These are phyloP conservation scores for Pocillopora grandis DNA, from an alignment of 92 coral and sea anemone genomes.

Conservation along the genomic window DNA sequence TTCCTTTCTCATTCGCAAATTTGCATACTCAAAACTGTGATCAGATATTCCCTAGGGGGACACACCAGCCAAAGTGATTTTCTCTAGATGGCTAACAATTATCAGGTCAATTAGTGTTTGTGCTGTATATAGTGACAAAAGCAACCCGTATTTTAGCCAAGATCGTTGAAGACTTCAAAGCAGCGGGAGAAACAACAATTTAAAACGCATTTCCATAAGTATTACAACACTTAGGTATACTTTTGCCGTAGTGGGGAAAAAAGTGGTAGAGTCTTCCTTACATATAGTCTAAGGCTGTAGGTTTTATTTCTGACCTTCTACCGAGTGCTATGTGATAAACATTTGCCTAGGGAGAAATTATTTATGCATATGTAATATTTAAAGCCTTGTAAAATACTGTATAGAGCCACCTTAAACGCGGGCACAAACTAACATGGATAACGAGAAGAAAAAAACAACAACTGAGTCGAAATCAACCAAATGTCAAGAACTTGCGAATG, in stretches of 20 bases:
- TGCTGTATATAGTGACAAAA: conserved; percentile 18
- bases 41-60: conserved; percentile 33
- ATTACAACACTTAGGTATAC: neutral
- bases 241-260: neutral
- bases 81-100: conserved; percentile 15
- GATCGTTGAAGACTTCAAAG: conserved; percentile 36
- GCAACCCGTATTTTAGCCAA: conserved; percentile 30
- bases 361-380: neutral
- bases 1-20: conserved; percentile 13
- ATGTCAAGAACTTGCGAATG: no score
- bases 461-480: no score
- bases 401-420: conserved; percentile 18
- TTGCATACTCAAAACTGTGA: conserved; percentile 28
- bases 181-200: conserved; percentile 2
- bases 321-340: no score
- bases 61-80: conserved; percentile 23
- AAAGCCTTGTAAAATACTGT: conserved; percentile 1
- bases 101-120: conserved; percentile 22
- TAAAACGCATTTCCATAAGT: neutral
- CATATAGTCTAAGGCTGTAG: neutral
- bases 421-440: no score
- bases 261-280: neutral
- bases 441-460: no score
- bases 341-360: neutral
- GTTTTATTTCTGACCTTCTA: neutral